Evolutionary conservation across 2,113 vertebrate genomes (phyloP).

Genomic region (Pseudopodoces humilis): DNA sequence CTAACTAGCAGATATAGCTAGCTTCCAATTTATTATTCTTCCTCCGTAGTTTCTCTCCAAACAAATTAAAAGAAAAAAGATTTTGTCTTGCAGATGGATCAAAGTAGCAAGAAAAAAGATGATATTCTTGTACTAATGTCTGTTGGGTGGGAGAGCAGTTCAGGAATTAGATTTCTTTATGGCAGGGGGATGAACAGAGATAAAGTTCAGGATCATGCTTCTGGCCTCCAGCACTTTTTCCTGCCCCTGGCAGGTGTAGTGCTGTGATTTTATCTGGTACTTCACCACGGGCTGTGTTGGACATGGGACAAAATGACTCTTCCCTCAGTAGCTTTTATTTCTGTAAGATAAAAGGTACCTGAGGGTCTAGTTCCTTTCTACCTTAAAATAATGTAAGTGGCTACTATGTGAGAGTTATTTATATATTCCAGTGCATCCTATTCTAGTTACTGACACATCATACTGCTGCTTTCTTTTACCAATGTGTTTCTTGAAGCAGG

Average conservation of each 20-base stretch:
- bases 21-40: neutral
- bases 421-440: neutral
- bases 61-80: neutral
- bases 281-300: neutral
- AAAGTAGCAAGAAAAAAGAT: neutral
- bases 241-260: neutral
- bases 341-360: neutral
- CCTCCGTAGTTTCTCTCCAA: neutral
- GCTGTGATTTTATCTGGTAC: neutral
- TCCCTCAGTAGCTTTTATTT: neutral
- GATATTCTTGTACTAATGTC: neutral
- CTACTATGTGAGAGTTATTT: neutral
- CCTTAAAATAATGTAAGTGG: neutral
- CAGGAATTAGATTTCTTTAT: neutral
- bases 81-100: neutral
- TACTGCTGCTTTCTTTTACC: neutral
- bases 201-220: neutral
- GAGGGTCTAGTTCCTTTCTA: neutral
- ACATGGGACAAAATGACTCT: neutral
- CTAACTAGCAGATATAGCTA: neutral
- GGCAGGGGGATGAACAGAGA: rapidly evolving
- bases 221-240: neutral
- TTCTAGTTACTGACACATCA: neutral
- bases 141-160: neutral
- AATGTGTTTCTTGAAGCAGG: neutral